phyloP scores from a whole-genome alignment of 1,140 invertebrate genomes.

The Aphelinus atriplicis region DNA sequence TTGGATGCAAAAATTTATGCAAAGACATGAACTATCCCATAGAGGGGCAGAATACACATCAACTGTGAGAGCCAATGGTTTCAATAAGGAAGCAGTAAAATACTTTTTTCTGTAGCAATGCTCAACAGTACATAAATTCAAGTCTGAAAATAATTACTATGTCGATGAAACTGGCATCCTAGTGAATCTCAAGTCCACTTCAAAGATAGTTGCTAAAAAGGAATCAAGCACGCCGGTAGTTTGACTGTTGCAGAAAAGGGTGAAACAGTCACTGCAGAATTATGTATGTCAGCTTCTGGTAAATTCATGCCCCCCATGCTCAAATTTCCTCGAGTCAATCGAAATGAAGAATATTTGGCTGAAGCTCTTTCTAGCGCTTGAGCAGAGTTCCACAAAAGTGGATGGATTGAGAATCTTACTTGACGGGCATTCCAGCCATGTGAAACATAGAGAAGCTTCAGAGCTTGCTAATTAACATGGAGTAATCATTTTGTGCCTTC shows the following conservation, averaged over 20 bases:
- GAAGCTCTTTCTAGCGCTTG: slow-evolving; percentile 43
- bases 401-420: slow-evolving; percentile 34
- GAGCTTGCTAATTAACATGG: not conserved
- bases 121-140: not conserved
- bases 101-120: slow-evolving; percentile 4
- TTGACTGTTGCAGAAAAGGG: slow-evolving; percentile 51
- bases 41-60: slow-evolving; percentile 23
- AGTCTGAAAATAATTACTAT: slow-evolving; percentile 14
- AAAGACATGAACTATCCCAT: slow-evolving; percentile 13
- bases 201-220: slow-evolving; percentile 23
- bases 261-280: slow-evolving; percentile 53
- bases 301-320: slow-evolving; percentile 54
- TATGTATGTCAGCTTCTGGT: slow-evolving; percentile 57
- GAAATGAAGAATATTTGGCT: slow-evolving; percentile 47
- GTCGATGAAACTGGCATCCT: slow-evolving; percentile 27
- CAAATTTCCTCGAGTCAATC: slow-evolving; percentile 53
- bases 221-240: slow-evolving; percentile 45
- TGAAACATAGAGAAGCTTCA: not conserved
- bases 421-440: slow-evolving; percentile 43
- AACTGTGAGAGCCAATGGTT: slow-evolving; percentile 1
- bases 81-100: slow-evolving; percentile 8
- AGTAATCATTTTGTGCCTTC: slow-evolving; percentile 22
- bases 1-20: slow-evolving; percentile 10
- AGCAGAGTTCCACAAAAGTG: slow-evolving; percentile 29
- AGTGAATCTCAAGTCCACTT: not conserved